phyloP scores from a whole-genome alignment of 92 coral and sea anemone genomes.

The Metridium senile region DNA sequence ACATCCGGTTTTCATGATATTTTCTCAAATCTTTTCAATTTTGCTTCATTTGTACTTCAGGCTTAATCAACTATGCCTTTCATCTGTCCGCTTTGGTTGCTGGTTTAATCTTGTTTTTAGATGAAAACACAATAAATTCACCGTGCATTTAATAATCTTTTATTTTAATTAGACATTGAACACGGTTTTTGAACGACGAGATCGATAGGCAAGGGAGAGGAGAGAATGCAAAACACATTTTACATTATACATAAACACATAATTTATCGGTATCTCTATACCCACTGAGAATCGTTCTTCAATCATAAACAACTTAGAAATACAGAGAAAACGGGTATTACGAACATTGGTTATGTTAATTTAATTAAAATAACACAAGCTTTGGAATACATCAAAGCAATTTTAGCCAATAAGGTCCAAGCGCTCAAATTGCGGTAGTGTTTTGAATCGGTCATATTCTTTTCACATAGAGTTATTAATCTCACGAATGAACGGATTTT shows the following conservation, averaged over 20 bases:
- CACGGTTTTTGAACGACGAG: neutral
- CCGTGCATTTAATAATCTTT: neutral
- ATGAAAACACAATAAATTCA: neutral
- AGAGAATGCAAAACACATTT: too few species aligned
- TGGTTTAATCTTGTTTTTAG: neutral
- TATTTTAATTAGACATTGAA: neutral
- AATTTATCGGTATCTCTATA: too few species aligned
- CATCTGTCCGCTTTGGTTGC: neutral
- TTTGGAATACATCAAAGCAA: neutral
- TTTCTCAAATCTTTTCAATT: neutral
- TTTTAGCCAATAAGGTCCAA: neutral
- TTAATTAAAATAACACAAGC: neutral
- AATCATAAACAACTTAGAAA: neutral
- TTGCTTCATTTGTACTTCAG: neutral
- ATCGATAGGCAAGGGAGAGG: too few species aligned
- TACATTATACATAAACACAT: too few species aligned
- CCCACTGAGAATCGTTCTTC: too few species aligned
- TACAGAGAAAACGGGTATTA: neutral
- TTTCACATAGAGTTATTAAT: slow-evolving; percentile 7
- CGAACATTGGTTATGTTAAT: neutral
- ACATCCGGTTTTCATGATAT: neutral
- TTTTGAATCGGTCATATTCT: neutral
- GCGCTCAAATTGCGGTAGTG: neutral
- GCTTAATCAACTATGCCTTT: neutral
- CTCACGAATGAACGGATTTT: slow-evolving; percentile 7